phyloP scores from a whole-genome alignment of 2,113 vertebrate species.

The Microcebus jonahi region DNA sequence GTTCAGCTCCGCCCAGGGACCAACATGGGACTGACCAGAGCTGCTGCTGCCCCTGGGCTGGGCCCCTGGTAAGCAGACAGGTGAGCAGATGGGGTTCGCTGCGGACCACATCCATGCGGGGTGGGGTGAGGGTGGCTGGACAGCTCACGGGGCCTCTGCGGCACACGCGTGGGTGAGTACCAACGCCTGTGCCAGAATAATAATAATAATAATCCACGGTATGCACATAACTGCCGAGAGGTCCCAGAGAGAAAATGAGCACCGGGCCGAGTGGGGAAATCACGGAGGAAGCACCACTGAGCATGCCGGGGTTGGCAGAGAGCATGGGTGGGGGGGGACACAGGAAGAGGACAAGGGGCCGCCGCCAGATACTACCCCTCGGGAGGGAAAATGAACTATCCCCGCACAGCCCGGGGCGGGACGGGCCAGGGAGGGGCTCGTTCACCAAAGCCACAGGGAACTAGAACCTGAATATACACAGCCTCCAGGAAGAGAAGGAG shows the following conservation, averaged over 20 bases:
- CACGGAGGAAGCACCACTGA: not conserved
- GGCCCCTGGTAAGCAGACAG: not conserved
- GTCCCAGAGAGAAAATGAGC: not conserved
- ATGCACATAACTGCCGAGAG: not conserved
- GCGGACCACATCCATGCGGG: not conserved
- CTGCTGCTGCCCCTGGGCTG: not conserved
- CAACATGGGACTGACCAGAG: not conserved
- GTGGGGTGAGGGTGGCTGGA: not conserved
- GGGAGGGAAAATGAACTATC: not conserved
- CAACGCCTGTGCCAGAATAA: not conserved
- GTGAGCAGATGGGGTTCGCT: not conserved
- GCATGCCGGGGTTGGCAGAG: not conserved
- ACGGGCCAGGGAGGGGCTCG: fast-evolving
- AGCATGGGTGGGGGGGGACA: not conserved
- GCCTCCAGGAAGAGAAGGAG: not conserved
- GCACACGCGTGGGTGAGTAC: not conserved
- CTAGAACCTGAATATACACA: not conserved
- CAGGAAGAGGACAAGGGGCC: not conserved
- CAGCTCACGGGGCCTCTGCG: not conserved
- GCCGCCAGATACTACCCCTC: not conserved
- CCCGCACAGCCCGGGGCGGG: not conserved
- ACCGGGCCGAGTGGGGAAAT: not conserved
- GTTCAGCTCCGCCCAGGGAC: not conserved
- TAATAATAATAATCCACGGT: too few species aligned
- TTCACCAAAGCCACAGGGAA: not conserved